Evolutionary conservation across 2,888 invertebrate species (phyloP).

Genomic region (Lasioglossum oenotherae): DNA sequence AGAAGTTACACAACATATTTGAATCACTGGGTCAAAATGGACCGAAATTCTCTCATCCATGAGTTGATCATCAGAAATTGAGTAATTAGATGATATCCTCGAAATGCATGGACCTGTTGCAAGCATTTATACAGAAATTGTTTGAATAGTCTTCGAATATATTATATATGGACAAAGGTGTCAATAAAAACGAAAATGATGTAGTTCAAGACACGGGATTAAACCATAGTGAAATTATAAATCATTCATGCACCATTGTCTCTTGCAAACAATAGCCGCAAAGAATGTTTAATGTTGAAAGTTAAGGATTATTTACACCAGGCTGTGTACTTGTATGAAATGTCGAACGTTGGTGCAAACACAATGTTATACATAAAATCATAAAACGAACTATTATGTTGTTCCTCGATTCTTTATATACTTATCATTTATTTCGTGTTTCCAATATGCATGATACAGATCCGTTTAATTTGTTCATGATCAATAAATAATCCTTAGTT

Average conservation of each 20-base stretch:
- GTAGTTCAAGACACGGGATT: background rate
- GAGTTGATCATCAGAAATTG: background rate
- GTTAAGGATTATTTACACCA: background rate
- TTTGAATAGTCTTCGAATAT: background rate
- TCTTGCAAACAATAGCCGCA: background rate
- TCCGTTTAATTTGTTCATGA: background rate
- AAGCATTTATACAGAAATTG: no score
- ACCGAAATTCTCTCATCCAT: background rate
- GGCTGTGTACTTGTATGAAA: background rate
- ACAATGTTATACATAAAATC: background rate
- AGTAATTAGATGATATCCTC: background rate
- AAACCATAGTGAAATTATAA: background rate
- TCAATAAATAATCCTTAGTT: constrained; percentile 25
- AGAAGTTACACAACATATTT: background rate
- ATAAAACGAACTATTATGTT: background rate
- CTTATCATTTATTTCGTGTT: constrained; percentile 10
- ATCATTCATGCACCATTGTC: background rate
- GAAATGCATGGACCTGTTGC: no score
- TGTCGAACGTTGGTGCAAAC: background rate
- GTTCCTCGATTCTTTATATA: background rate
- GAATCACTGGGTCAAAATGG: background rate
- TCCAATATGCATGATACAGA: constrained; percentile 9
- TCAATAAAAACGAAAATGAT: background rate
- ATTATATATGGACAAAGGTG: background rate
- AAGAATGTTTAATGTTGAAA: background rate